phyloP scores from a whole-genome alignment of 2,888 invertebrate genomes.

The Steinernema carpocapsae region DNA sequence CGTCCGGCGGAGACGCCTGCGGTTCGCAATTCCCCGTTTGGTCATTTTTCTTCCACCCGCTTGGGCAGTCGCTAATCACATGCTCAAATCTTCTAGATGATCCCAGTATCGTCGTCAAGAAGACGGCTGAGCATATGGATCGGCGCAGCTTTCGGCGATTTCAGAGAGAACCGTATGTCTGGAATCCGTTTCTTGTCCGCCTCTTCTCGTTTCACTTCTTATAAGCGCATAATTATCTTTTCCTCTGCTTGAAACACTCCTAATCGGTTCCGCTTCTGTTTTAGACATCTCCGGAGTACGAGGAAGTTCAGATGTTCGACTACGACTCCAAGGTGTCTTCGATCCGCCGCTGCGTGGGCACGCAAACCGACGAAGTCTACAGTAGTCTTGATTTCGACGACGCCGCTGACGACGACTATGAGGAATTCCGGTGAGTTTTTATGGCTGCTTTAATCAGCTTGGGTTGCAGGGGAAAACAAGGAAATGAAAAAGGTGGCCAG shows the following conservation, averaged over 20 bases:
- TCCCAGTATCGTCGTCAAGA: neutral
- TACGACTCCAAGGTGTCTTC: neutral
- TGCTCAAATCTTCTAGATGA: neutral
- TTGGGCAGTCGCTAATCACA: neutral
- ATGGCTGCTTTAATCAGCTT: neutral
- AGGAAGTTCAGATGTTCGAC: conserved; percentile 27
- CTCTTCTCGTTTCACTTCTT: too few species aligned
- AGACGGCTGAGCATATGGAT: too few species aligned
- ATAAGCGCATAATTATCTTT: neutral
- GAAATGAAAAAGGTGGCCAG: too few species aligned
- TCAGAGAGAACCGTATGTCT: too few species aligned
- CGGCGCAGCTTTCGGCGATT: too few species aligned
- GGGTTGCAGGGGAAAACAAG: too few species aligned
- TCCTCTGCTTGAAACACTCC: neutral
- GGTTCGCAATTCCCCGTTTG: neutral
- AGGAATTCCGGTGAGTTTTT: conserved; percentile 11
- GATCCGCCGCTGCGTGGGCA: conserved; percentile 1
- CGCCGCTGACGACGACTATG: neutral
- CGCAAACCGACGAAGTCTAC: conserved; percentile 27
- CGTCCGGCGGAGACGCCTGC: too few species aligned
- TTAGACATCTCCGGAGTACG: conserved; percentile 18
- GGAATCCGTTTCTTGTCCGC: too few species aligned
- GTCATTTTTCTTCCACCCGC: neutral
- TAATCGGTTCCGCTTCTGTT: too few species aligned
- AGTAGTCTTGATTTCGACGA: conserved; percentile 7